Conservation (phyloP, 1,140 invertebrate genomes). For the Cephus cinctus region DNA sequence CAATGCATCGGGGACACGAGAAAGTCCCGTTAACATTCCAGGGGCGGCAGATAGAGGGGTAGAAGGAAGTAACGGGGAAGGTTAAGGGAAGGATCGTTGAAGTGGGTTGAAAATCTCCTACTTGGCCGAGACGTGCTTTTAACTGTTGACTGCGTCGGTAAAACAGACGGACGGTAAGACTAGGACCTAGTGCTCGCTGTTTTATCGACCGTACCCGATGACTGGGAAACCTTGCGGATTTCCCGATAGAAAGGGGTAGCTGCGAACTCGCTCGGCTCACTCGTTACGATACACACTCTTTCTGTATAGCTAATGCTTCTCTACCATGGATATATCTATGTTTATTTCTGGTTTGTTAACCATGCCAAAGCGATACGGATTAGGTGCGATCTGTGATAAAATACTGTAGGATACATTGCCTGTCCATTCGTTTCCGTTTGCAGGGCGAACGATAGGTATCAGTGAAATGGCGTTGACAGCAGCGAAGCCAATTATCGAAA, state of each 20-base stretch:
- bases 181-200: constrained; percentile 23
- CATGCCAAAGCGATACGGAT: constrained; percentile 23
- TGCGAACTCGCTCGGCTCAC: too few relatives aligned
- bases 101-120: constrained; percentile 3
- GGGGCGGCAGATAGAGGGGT: constrained; percentile 2
- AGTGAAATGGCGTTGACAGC: too few relatives aligned
- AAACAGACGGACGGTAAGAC: constrained; percentile 14
- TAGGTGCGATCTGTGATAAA: constrained; percentile 13
- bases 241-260: constrained; percentile 50
- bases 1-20: constrained; percentile 30
- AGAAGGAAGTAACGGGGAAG: constrained; percentile 9
- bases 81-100: constrained; percentile 35
- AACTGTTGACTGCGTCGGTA: constrained; percentile 7
- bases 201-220: constrained; percentile 49
- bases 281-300: too few relatives aligned
- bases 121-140: neutral
- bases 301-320: too few relatives aligned
- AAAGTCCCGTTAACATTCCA: constrained; percentile 30
- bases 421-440: too few relatives aligned
- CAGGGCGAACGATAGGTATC: too few relatives aligned
- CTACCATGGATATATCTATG: too few relatives aligned
- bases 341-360: too few relatives aligned
- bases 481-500: too few relatives aligned
- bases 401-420: too few relatives aligned
- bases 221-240: constrained; percentile 37